Evolutionary conservation across 2,797 vertebrate genomes (phyloP), one percentile per base, ranked within the genome.

Genomic region (Tamandua tetradactyla): DNA sequence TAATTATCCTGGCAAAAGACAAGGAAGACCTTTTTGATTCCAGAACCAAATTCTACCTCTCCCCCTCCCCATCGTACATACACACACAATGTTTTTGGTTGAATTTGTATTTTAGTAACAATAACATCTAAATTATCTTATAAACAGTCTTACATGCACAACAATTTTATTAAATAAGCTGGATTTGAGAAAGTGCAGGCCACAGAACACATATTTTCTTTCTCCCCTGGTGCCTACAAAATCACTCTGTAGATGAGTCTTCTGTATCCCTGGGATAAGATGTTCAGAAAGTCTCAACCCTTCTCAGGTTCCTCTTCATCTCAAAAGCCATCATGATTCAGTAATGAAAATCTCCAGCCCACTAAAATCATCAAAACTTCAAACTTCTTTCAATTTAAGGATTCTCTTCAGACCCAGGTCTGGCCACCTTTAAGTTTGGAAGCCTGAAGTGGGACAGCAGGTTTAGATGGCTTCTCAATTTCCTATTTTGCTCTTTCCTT

Each of bases 241-340:
- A 82, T 95, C 68, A 66, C 35, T 81, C 27, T 40, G 57, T 40
- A 62, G 69, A 74, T 95, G 74, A 52, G 80, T 89, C 89, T 85
- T 92, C 74, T 91, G 71, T 80, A 68, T 78, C 30, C 59, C 66
- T 47, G 37, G 49, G 44, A 75, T 94, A 92, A 94, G 94, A 59
- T 69, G 83, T 81, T 83, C 94, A 30, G 42, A n/a, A n/a, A n/a
- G n/a, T n/a, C n/a, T n/a, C n/a, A n/a, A n/a, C n/a, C n/a, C n/a
- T n/a, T n/a, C n/a, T n/a, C n/a, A n/a, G n/a, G n/a, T n/a, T n/a
- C n/a, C 76, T 93, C 93, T 47, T 84, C 84, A 79, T 80, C 80
- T 93, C 87, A 76, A 93, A 89, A 91, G 69, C 55, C 64, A 61
- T 74, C 69, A 91, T 75, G 42, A 37, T 76, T 75, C 61, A 62